Evolutionary conservation across 2,888 invertebrate genomes (phyloP).

Genomic region (Thumatha senex): DNA sequence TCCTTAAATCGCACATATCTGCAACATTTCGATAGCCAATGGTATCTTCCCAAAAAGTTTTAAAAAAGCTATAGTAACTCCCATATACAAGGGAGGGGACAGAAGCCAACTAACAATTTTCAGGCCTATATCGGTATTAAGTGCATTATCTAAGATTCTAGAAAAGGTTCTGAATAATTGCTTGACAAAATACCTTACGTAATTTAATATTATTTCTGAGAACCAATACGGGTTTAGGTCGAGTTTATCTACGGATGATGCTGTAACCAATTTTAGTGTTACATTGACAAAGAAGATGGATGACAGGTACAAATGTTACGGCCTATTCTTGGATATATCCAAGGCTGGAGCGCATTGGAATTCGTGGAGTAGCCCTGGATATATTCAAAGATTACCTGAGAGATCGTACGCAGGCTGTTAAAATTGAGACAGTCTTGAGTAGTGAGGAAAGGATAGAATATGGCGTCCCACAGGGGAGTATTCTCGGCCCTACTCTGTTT

Average conservation of each 20-base stretch:
- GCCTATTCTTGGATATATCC: background rate
- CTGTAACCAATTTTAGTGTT: background rate
- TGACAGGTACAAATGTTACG: background rate
- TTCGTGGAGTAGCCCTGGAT: background rate
- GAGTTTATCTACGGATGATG: no score
- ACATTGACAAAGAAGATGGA: background rate
- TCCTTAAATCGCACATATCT: background rate
- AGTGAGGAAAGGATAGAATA: background rate
- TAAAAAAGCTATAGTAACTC: background rate
- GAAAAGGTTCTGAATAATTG: no score
- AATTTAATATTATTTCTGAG: no score
- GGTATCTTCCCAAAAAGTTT: background rate
- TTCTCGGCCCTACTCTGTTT: background rate
- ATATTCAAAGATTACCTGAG: background rate
- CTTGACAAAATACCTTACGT: no score
- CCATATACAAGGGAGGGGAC: background rate
- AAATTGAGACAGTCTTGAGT: background rate
- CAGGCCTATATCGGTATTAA: background rate
- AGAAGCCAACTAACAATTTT: background rate
- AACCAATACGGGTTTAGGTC: no score
- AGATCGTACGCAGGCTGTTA: background rate
- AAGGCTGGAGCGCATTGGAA: background rate
- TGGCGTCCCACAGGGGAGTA: background rate
- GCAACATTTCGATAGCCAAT: background rate
- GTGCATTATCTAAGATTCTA: no score